A percentile compares a stretch with the other conserved stretches of the same genome.
Conservation (phyloP, 92 coral and sea anemone genomes). For the Porites cylindrica region DNA sequence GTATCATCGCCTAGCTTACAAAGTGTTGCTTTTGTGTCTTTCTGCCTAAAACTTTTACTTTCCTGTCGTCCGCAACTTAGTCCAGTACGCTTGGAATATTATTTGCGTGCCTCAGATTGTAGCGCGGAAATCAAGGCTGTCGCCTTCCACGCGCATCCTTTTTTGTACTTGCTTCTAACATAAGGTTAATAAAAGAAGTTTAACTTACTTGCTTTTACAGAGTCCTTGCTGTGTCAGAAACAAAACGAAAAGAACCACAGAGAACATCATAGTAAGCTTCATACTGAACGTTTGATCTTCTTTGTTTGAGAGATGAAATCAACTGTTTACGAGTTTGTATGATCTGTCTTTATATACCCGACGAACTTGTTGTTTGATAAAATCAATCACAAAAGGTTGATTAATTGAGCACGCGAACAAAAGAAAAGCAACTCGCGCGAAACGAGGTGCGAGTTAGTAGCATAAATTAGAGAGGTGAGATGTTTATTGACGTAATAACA, state of each 20-base stretch:
- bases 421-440: constrained; percentile 5
- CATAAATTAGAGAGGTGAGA: constrained; percentile 14
- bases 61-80: neutral
- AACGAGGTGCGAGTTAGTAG: constrained; percentile 1
- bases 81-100: neutral
- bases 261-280: neutral
- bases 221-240: neutral
- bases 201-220: constrained; percentile 3
- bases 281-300: neutral
- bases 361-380: neutral
- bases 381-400: neutral
- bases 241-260: neutral
- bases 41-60: too few species aligned
- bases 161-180: too few species aligned
- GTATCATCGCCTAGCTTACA: too few species aligned
- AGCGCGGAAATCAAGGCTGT: neutral
- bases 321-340: neutral
- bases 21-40: too few species aligned
- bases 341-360: neutral
- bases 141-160: neutral
- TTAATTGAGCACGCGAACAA: constrained; percentile 5
- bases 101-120: neutral
- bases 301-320: neutral
- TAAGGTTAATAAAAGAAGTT: neutral
- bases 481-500: neutral